A percentile compares a stretch with the other conserved stretches of the same genome.
Conservation (phyloP, 2,888 invertebrate species). For the Ctena decussata region DNA sequence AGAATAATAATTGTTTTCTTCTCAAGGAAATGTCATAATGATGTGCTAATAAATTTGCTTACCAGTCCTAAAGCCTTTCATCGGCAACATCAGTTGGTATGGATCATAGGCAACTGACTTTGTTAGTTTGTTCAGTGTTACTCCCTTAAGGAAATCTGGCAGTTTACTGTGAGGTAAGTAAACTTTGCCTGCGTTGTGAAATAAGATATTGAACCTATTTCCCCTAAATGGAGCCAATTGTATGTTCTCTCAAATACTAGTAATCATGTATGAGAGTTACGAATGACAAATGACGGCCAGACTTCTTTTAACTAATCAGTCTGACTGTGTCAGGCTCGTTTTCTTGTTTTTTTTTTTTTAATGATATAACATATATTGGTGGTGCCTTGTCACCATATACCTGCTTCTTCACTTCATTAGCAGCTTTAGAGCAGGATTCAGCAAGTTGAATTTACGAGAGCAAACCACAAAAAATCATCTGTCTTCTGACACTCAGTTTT, state of each 20-base stretch:
- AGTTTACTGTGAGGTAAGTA: conserved; percentile 28
- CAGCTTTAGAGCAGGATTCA: conserved; percentile 34
- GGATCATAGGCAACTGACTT: conserved; percentile 21
- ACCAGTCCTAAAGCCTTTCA: conserved; percentile 32
- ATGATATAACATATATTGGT: conserved; percentile 4
- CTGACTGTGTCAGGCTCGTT: conserved; percentile 28
- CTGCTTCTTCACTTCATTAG: conserved; percentile 19
- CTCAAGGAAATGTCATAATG: conserved; percentile 36
- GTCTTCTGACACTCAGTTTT: conserved; percentile 4
- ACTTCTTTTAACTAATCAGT: conserved; percentile 35
- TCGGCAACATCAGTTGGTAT: conserved; percentile 10
- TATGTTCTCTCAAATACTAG: conserved; percentile 25
- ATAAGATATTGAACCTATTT: conserved; percentile 34
- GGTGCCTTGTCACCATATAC: not conserved
- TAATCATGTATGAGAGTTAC: conserved; percentile 15
- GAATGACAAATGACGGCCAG: conserved; percentile 35
- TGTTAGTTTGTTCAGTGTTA: conserved; percentile 20
- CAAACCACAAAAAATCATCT: conserved; percentile 51
- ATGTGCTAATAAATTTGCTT: conserved; percentile 32
- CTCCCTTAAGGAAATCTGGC: conserved; percentile 9
- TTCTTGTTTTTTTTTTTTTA: not conserved
- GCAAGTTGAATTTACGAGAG: conserved; percentile 49
- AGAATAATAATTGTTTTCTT: conserved; percentile 17
- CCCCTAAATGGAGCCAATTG: conserved; percentile 28
- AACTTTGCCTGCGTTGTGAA: conserved; percentile 41